Conservation (phyloP, 2,797 vertebrate genomes). For the Ispidina picta region DNA sequence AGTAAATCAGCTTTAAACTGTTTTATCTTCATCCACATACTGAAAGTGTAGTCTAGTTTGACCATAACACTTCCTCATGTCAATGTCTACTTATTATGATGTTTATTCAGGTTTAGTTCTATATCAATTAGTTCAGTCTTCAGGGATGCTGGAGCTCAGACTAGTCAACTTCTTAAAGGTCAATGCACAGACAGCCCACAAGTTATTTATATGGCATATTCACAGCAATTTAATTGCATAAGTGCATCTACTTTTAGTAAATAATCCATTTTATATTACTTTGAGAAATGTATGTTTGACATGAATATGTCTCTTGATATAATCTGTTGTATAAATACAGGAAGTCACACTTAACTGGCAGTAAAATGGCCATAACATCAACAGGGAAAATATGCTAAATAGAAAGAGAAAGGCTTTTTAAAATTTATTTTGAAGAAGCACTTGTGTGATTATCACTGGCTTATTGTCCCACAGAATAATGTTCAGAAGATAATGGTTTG, state of each 20-base stretch:
- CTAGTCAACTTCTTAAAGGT: neutral
- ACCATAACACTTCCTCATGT: neutral
- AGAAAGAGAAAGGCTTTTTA: neutral
- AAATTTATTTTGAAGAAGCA: neutral
- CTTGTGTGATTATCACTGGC: neutral
- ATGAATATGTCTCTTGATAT: neutral
- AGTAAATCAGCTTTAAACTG: neutral
- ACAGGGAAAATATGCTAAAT: neutral
- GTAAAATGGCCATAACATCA: neutral
- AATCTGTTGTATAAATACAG: neutral
- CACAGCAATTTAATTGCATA: slow-evolving; percentile 2
- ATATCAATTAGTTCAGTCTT: neutral
- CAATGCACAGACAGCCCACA: neutral
- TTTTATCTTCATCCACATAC: neutral
- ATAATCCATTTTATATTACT: neutral
- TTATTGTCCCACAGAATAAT: neutral
- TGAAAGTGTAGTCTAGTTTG: neutral
- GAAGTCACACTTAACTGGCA: neutral
- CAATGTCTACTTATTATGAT: neutral
- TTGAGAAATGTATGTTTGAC: slow-evolving; percentile 4
- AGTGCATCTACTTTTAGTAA: neutral
- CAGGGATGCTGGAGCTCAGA: neutral
- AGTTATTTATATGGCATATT: slow-evolving; percentile 8
- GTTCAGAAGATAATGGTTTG: neutral
- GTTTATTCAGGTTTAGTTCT: neutral